Evolutionary conservation across 2,888 invertebrate species (phyloP).

Genomic region (Drosophila ustulata): DNA sequence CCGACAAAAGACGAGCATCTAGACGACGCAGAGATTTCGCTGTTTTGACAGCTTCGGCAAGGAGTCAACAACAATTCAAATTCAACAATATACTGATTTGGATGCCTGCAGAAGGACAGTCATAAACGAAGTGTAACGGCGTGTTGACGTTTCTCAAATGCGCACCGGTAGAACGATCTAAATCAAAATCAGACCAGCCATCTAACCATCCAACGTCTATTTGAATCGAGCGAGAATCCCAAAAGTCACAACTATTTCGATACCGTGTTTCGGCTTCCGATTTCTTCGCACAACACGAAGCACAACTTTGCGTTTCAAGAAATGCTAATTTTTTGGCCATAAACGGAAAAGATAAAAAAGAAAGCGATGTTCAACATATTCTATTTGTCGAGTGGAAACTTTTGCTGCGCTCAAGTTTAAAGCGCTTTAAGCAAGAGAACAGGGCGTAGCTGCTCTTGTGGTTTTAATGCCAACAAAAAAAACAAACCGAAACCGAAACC

Average conservation of each 20-base stretch:
- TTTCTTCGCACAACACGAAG: neutral
- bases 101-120: slow-evolving; percentile 73
- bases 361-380: slow-evolving; percentile 34
- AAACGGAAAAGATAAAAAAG: slow-evolving; percentile 11
- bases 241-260: slow-evolving; percentile 33
- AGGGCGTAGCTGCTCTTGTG: slow-evolving; percentile 12
- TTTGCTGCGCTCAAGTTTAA: slow-evolving; percentile 14
- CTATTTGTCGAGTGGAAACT: slow-evolving; percentile 39
- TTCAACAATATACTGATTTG: slow-evolving; percentile 65
- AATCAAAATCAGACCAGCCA: slow-evolving; percentile 6
- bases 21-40: slow-evolving; percentile 57
- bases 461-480: slow-evolving; percentile 17
- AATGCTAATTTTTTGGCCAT: slow-evolving; percentile 43
- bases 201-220: slow-evolving; percentile 14
- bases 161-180: slow-evolving; percentile 38
- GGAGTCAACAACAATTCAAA: slow-evolving; percentile 62
- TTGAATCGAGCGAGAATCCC: neutral
- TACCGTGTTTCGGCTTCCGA: slow-evolving; percentile 1
- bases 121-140: slow-evolving; percentile 81
- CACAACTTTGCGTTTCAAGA: slow-evolving; percentile 1
- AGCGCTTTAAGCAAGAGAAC: slow-evolving; percentile 30
- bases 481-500: neutral
- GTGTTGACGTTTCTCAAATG: slow-evolving; percentile 74
- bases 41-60: slow-evolving; percentile 43
- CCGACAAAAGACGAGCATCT: slow-evolving; percentile 23